Base-by-base conservation (phyloP, 2,888 invertebrate genomes). In the Apantesis nais region DNA sequence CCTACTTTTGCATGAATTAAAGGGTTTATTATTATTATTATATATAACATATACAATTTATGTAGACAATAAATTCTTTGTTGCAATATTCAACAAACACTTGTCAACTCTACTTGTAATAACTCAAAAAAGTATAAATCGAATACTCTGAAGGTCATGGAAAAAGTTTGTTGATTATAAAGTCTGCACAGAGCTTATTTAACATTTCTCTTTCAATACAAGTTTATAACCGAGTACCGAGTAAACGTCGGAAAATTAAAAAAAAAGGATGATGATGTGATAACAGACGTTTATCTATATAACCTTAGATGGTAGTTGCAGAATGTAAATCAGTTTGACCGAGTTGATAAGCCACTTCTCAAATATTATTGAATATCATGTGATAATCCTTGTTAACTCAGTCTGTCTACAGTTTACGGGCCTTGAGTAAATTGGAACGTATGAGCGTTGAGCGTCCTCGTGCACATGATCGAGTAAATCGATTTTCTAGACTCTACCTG, bases 111-210 rank as follows among this genome's bases (percentile, higher is more conserved):
- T 83, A 82, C 86, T 86, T 76, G 81, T 81, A 82, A 75, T 68
- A 84, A 86, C 83, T 88, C 87, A 87, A 89, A 88, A 85, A 88
- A 85, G 82, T 78, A 78, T 82, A 75, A 73, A 74, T 14, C 72
- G 78, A 79, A 75, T 74, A 74, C 75, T 71, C 76, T 76, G 79
- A 81, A 77, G 81, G 86, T 86, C 88, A 89, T 88, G 83, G 86
- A 85, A 87, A 89, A 89, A 89, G 84, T 89, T 89, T 74, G 71
- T 71, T 76, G 80, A 85, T 85, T 86, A 83, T 78, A 77, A 84
- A 84, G 78, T 85, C 75, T 72, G 68, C 65, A 82, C 75, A 80
- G 79, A 81, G 75, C 69, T 79, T 76, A 71, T 71, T 73, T 77
- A 78, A 79, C 67, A 78, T 76, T 83, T 72, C 70, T 62, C 66